Percentiles rank a stretch among this genome's conserved stretches.
These are phyloP conservation scores for Eupithecia insigniata DNA, from an alignment of 2,888 invertebrate species.

Conservation along the genomic window DNA sequence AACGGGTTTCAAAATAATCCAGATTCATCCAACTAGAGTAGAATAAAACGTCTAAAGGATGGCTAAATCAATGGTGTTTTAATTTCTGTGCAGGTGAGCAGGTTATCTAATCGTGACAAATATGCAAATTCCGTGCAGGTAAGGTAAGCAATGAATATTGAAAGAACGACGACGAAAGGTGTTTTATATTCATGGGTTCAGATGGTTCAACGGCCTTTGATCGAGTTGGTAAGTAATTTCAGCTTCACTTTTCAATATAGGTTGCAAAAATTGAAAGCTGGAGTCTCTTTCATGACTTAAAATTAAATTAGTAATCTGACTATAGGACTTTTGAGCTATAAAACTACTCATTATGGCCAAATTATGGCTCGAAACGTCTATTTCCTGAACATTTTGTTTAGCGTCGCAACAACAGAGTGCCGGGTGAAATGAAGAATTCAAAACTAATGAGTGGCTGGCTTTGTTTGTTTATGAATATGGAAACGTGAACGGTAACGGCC, in stretches of 20 bases:
- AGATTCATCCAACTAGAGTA: not conserved
- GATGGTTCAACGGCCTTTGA: conserved; percentile 62
- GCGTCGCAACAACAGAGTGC: conserved; percentile 21
- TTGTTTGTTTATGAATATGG: conserved; percentile 29
- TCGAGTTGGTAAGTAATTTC: conserved; percentile 41
- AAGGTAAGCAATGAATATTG: conserved; percentile 66
- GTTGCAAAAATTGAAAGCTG: not conserved
- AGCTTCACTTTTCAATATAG: conserved; percentile 8
- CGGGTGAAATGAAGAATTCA: conserved; percentile 28
- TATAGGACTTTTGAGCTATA: not conserved
- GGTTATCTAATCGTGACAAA: conserved; percentile 13
- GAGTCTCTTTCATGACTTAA: not conserved
- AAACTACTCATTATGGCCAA: not conserved
- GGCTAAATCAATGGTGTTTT: not conserved
- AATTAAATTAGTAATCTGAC: not conserved
- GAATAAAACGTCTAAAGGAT: not conserved
- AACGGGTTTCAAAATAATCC: not conserved
- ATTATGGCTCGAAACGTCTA: not conserved
- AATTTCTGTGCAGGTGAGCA: not conserved
- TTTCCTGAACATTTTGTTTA: conserved; percentile 3
- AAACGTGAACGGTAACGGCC: conserved; percentile 22
- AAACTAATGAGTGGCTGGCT: conserved; percentile 27
- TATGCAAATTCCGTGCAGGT: conserved; percentile 62
- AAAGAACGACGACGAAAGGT: conserved; percentile 55
- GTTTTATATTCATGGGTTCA: conserved; percentile 69